Evolutionary conservation across 2,797 vertebrate genomes (phyloP).

Genomic region (Lagodon rhomboides): DNA sequence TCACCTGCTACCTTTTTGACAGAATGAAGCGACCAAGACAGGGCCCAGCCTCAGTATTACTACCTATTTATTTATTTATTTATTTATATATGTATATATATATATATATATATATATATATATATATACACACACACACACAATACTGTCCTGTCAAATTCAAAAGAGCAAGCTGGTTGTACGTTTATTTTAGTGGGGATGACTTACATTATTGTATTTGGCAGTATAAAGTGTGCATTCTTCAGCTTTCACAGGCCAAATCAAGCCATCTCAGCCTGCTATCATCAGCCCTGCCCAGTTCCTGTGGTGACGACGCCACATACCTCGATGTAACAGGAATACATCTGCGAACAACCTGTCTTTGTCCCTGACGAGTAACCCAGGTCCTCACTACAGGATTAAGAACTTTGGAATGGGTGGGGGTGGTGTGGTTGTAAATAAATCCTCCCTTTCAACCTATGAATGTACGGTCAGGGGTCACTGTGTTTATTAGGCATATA

Average conservation of each 20-base stretch:
- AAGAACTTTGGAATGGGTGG: constrained; percentile 5
- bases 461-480: neutral
- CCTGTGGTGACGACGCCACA: constrained; percentile 4
- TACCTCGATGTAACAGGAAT: constrained; percentile 1
- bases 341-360: constrained; percentile 33
- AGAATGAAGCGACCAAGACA: too few species aligned
- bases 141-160: neutral
- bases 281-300: constrained; percentile 32
- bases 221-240: neutral
- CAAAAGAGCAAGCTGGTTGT: neutral
- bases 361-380: constrained; percentile 31
- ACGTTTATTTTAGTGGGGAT: too few species aligned
- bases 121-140: too few species aligned
- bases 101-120: too few species aligned
- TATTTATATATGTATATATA: too few species aligned
- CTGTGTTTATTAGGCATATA: constrained; percentile 9
- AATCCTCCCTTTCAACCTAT: neutral
- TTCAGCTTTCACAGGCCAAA: neutral
- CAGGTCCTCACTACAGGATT: constrained; percentile 1
- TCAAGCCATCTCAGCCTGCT: constrained; percentile 10
- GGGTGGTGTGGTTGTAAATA: neutral
- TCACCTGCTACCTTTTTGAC: too few species aligned
- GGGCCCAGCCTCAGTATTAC: too few species aligned
- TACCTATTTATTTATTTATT: too few species aligned
- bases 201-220: neutral